A percentile compares a stretch with the other conserved stretches of the same genome.
phyloP scores from a whole-genome alignment of 2,888 invertebrate genomes.

The Macrophya alboannulata region DNA sequence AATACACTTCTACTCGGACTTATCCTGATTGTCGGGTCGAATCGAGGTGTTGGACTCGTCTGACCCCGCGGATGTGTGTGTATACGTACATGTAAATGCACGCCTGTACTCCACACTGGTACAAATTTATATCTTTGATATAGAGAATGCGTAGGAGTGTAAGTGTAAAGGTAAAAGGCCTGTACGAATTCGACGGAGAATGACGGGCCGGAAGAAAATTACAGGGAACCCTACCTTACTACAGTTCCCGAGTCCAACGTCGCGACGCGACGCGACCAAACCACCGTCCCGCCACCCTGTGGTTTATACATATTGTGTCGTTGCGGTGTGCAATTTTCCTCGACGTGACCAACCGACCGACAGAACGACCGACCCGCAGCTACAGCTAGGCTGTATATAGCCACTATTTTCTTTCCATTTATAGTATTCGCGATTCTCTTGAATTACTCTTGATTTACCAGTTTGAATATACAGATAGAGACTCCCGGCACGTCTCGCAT shows the following conservation, averaged over 20 bases:
- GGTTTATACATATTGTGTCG: constrained; percentile 52
- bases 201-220: constrained; percentile 66
- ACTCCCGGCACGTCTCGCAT: not conserved
- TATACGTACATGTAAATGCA: not conserved
- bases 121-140: not conserved
- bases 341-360: constrained; percentile 69
- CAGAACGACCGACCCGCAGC: constrained; percentile 43
- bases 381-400: no score
- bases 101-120: not conserved
- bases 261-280: constrained; percentile 66
- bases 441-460: not conserved
- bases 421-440: not conserved
- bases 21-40: not conserved
- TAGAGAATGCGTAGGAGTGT: constrained; percentile 13
- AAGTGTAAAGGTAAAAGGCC: not conserved
- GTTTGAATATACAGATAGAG: not conserved
- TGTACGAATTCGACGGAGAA: constrained; percentile 38
- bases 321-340: constrained; percentile 70
- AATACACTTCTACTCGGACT: not conserved
- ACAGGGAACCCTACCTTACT: constrained; percentile 65
- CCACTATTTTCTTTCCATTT: constrained; percentile 31
- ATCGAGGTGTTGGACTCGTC: constrained; percentile 3
- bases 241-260: constrained; percentile 56
- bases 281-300: constrained; percentile 54
- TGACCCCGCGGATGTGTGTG: not conserved